Base-by-base conservation (phyloP, 2,113 vertebrate species). In the Cyanistes caeruleus region DNA sequence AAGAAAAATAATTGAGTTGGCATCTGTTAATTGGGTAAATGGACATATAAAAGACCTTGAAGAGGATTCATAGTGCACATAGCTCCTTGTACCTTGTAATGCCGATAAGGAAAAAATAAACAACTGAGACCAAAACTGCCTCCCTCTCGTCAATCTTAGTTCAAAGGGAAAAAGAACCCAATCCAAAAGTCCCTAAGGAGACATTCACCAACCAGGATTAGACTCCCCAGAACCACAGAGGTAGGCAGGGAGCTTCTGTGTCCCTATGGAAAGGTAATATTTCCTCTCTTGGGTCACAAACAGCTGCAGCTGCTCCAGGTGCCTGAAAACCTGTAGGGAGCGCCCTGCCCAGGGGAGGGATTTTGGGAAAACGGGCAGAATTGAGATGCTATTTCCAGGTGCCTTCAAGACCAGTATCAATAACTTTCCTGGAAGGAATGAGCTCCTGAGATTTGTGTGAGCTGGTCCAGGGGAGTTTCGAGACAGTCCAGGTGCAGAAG, bases 391-490 rank as follows among this genome's bases (percentile, higher is more conserved):
- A 2, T 41, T 59, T 49, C 35, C 43, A 69, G 28, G n/a, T 58
- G 23, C 18, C 27, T n/a, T 58, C 52, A 49, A 68, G 64, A 69
- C 18, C 63, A 27, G 22, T 48, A 33, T 49, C 43, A 25, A 56
- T 31, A 67, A 24, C 33, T 13, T 18, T 67, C 48, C 43, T 25
- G n/a, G 24, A 49, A 49, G 43, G 23, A 58, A 49, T 0, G 2
- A 82, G 11, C 43, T 59, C n/a, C 64, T 27, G 8, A n/a, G 64
- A 27, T 68, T 31, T 49, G 43, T 58, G 30, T 0, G 3, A 51
- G 44, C 35, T 59, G 53, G 14, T 51, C 9, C 15, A 22, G 14
- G 9, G 18, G 23, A 5, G 7, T 27, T 49, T 15, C 0, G 0
- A 59, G 22, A 49, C 10, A 39, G 9, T 59, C 53, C 11, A 51